Conservation (phyloP, 2,797 vertebrate genomes). For the Falco novaeseelandiae region DNA sequence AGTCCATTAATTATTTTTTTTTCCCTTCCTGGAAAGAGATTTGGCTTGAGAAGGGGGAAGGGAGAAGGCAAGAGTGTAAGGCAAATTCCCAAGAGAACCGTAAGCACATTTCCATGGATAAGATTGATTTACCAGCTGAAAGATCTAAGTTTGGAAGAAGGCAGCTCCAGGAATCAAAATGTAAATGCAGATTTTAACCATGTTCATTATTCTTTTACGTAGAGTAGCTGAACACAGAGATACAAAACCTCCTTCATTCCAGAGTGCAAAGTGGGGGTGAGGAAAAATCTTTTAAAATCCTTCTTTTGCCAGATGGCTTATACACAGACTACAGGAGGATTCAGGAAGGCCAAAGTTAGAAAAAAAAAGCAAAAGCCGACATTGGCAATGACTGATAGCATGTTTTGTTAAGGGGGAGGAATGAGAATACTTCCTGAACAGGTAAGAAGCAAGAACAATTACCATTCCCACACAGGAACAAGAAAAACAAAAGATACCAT, state of each 20-base stretch:
- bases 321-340: neutral
- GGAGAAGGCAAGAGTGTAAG: constrained; percentile 12
- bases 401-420: neutral
- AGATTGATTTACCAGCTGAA: constrained; percentile 41
- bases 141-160: constrained; percentile 6
- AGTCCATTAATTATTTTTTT: neutral
- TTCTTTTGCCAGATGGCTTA: constrained; percentile 26
- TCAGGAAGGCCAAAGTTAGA: constrained; percentile 26
- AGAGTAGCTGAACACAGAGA: neutral
- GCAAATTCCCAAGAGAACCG: constrained; percentile 18
- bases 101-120: constrained; percentile 18
- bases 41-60: neutral
- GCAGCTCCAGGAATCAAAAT: neutral
- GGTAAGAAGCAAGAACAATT: constrained; percentile 58
- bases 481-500: constrained; percentile 51
- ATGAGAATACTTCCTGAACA: constrained; percentile 56
- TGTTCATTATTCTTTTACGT: neutral
- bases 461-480: constrained; percentile 56
- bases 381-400: constrained; percentile 13
- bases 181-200: neutral
- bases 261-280: neutral
- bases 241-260: neutral
- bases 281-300: neutral
- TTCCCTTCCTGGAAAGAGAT: constrained; percentile 48
- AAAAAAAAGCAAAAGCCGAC: neutral